Percentiles rank a stretch among this genome's conserved stretches.
phyloP scores from a whole-genome alignment of 2,113 vertebrate species.

The Strix uralensis region DNA sequence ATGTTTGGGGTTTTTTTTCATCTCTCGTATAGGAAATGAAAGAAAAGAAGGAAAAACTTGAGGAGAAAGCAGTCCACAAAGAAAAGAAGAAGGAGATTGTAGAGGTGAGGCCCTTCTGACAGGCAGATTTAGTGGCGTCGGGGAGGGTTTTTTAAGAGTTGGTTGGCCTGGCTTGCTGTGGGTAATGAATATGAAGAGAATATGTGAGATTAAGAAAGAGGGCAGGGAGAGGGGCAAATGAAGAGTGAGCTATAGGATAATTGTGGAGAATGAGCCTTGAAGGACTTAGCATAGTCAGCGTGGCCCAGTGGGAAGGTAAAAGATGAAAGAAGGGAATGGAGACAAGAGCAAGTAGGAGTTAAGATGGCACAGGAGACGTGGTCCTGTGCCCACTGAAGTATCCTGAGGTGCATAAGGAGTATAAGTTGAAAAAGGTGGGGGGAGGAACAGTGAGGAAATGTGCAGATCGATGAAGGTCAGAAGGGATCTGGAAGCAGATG shows the following conservation, averaged over 20 bases:
- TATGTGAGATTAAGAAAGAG: not conserved
- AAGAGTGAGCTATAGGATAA: fast-evolving
- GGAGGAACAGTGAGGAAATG: not conserved
- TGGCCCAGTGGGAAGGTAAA: not conserved
- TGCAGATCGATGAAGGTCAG: not conserved
- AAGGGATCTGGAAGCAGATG: not conserved
- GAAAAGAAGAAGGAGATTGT: conserved; percentile 77
- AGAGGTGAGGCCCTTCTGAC: conserved; percentile 57
- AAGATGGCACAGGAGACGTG: not conserved
- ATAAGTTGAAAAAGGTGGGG: not conserved
- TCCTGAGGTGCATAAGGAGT: not conserved
- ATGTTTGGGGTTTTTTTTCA: not conserved
- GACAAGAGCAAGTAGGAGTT: not conserved
- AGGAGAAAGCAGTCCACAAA: conserved; percentile 75
- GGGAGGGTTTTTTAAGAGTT: not conserved
- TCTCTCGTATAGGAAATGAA: conserved; percentile 67
- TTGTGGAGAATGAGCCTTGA: not conserved
- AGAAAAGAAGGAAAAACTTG: conserved; percentile 78
- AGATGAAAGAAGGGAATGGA: not conserved
- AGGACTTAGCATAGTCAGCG: not conserved
- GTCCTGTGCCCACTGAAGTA: fast-evolving
- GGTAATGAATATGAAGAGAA: not conserved
- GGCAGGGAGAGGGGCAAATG: not conserved
- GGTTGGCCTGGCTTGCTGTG: not conserved
- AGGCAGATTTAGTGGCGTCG: fast-evolving